A percentile compares a stretch with the other conserved stretches of the same genome.
phyloP scores from a whole-genome alignment of 2,888 invertebrate genomes.

The Leptopilina syphax region DNA sequence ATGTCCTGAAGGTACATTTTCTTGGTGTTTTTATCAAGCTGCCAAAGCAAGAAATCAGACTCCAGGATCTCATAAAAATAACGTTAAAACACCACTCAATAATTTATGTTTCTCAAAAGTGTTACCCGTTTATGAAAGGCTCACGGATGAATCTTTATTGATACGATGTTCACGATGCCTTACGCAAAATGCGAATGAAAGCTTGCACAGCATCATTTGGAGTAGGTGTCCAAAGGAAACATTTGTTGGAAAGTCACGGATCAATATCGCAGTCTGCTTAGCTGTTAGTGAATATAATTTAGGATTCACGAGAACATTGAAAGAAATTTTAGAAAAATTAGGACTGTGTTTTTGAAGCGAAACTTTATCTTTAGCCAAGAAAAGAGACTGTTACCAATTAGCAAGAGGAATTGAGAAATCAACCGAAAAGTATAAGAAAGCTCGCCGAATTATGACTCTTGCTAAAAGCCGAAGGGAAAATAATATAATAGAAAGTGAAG shows the following conservation, averaged over 20 bases:
- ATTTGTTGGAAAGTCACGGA: neutral
- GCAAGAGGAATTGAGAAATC: constrained; percentile 34
- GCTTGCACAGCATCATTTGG: constrained; percentile 49
- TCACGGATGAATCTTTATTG: constrained; percentile 44
- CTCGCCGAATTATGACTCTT: constrained; percentile 37
- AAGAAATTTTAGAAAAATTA: constrained; percentile 45
- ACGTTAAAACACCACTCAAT: constrained; percentile 44
- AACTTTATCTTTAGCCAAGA: constrained; percentile 24
- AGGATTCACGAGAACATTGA: constrained; percentile 43
- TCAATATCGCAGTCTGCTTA: constrained; percentile 12
- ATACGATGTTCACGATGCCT: constrained; percentile 44
- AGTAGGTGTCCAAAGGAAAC: constrained; percentile 46
- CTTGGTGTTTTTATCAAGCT: constrained; percentile 53
- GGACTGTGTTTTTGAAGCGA: constrained; percentile 34
- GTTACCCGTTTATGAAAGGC: constrained; percentile 44
- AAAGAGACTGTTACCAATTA: constrained; percentile 17
- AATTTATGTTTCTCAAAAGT: constrained; percentile 43
- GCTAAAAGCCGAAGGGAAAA: constrained; percentile 44
- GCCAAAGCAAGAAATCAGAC: constrained; percentile 42
- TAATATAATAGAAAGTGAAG: constrained; percentile 43
- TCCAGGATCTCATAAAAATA: constrained; percentile 45
- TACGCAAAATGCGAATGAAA: constrained; percentile 51
- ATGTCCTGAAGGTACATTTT: constrained; percentile 43
- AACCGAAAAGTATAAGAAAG: constrained; percentile 41
- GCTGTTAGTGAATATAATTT: constrained; percentile 48